Conservation (phyloP, 2,888 invertebrate genomes). For the Cactoblastis cactorum region DNA sequence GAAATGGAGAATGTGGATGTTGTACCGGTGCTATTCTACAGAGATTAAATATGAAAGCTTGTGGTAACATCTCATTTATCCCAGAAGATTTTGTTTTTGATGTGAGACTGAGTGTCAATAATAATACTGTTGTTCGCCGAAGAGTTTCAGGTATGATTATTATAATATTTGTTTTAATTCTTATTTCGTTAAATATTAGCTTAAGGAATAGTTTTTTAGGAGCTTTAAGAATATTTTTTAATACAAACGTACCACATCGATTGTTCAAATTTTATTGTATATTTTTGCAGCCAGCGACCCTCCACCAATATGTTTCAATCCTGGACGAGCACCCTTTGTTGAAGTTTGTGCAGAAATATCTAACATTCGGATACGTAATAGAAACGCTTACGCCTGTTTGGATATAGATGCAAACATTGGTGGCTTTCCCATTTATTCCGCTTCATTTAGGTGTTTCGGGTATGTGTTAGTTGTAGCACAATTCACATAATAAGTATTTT, state of each 20-base stretch:
- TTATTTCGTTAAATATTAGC: slow-evolving; percentile 18
- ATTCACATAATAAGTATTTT: too few relatives aligned
- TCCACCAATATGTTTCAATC: slow-evolving; percentile 84
- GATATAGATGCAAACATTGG: slow-evolving; percentile 84
- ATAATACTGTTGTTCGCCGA: slow-evolving; percentile 84
- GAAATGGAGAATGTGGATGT: slow-evolving; percentile 82
- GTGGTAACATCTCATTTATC: slow-evolving; percentile 87
- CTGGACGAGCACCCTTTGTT: slow-evolving; percentile 84
- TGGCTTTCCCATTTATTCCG: slow-evolving; percentile 78
- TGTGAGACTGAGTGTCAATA: slow-evolving; percentile 84
- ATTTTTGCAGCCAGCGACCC: slow-evolving; percentile 84
- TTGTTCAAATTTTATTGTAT: too few relatives aligned
- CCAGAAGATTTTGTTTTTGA: slow-evolving; percentile 92
- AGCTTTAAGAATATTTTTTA: not conserved
- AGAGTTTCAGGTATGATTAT: slow-evolving; percentile 83
- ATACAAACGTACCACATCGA: too few relatives aligned
- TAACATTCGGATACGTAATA: slow-evolving; percentile 87
- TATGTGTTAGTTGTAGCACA: slow-evolving; percentile 33
- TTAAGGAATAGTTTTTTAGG: too few relatives aligned
- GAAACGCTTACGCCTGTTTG: slow-evolving; percentile 89
- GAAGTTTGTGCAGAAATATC: slow-evolving; percentile 87
- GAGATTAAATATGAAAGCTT: slow-evolving; percentile 84
- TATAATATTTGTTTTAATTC: not conserved
- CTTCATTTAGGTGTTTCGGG: slow-evolving; percentile 76
- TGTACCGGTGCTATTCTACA: slow-evolving; percentile 83